Evolutionary conservation across 2,113 vertebrate species (phyloP), one percentile per base, ranked within the genome.

Genomic region (Microtus ochrogaster): DNA sequence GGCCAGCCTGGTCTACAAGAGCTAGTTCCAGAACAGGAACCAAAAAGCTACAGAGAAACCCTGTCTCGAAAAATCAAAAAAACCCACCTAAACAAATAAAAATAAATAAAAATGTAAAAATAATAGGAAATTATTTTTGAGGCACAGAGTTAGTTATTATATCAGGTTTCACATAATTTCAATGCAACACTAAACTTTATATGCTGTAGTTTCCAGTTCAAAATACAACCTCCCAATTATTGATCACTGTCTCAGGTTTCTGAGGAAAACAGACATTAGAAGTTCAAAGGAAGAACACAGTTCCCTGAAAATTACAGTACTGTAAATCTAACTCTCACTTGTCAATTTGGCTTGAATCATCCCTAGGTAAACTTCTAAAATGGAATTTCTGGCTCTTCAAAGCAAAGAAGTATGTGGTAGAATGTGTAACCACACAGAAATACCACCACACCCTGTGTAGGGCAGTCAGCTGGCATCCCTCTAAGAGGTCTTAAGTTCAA

Each of bases 311-410:
- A 96, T 77, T 87, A 90, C 24, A 90, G 68, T 61, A 86, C 0
- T 49, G 33, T 49, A 65, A 84, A 66, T 90, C 65, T 92, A 73
- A 94, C 0, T 90, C 74, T 92, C 22, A 74, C 76, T 90, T 47
- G 19, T 86, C 28, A 61, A 44, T 91, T 16, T 74, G 61, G 41
- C 65, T 82, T 90, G 61, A 92, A 94, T 89, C 72, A 94, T 55
- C 68, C 21, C 44, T 44, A 95, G 12, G 61, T 89, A 63, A 96
- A 95, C 66, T 58, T 94, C 30, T 90, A 77, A 91, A 91, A 96
- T 63, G 39, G n/a, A 96, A 91, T 89, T 94, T 91, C 77, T 94
- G 22, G 77, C 92, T 94, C 58, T 91, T 97, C 77, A 91, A 96
- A 33, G 16, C 66, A 81, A 92, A 90, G 5, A 10, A 90, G n/a